Percentiles rank a stretch among this genome's conserved stretches.
Evolutionary conservation across 2,888 invertebrate genomes (phyloP).

Genomic region (Eupithecia tripunctaria): DNA sequence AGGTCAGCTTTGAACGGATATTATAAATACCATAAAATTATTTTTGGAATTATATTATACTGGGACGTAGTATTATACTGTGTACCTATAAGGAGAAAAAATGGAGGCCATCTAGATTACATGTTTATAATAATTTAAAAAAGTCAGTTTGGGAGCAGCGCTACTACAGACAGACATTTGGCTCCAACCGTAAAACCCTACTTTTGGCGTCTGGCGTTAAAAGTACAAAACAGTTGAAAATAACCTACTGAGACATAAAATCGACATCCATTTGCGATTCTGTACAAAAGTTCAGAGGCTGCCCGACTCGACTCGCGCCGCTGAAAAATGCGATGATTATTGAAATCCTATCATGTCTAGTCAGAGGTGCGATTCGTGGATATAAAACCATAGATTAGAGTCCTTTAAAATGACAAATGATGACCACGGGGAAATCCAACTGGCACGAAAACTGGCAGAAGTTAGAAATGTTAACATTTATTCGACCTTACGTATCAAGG

Average conservation of each 20-base stretch:
- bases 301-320: constrained; percentile 2
- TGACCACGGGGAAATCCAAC: constrained; percentile 1
- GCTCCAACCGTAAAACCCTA: neutral
- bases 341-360: constrained; percentile 38
- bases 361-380: constrained; percentile 14
- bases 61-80: neutral
- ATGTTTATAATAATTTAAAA: neutral
- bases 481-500: neutral
- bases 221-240: constrained; percentile 7
- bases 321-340: constrained; percentile 40
- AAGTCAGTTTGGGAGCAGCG: neutral
- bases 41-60: neutral
- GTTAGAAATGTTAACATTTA: neutral
- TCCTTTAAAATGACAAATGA: neutral
- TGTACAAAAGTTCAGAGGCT: neutral
- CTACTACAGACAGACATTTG: neutral
- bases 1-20: too few species aligned
- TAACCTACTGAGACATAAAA: constrained; percentile 3
- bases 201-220: constrained; percentile 5
- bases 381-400: constrained; percentile 6
- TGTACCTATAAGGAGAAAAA: too few species aligned
- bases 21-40: too few species aligned
- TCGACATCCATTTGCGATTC: constrained; percentile 18
- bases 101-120: neutral
- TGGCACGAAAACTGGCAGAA: neutral